Base-by-base conservation (phyloP, 1,140 invertebrate genomes). In the Aphelenchoides avenae region DNA sequence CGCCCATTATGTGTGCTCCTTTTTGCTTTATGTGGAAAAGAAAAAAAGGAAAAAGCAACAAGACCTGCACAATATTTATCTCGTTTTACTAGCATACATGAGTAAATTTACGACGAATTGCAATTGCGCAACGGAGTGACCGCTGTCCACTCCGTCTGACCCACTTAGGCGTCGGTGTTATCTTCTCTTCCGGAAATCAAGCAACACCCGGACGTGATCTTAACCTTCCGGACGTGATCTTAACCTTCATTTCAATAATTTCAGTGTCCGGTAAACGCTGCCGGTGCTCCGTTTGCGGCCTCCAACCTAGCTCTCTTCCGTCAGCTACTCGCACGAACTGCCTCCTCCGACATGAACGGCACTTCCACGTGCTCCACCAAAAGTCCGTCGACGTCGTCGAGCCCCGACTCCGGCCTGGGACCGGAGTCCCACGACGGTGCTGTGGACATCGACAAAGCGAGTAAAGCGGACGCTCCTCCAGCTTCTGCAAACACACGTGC, bases 331-430 rank as follows among this genome's bases (percentile, higher is more conserved):
- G 39, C 3, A 18, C 20, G 39, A 41, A 18, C 39, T 22, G 18
- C 39, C 39, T 41, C 4, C 39, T 22, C 7, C 18, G 39, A 41
- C 7, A 41, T 3, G 26, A 41, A 41, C 7, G 20, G 39, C 3
- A 41, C 39, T 22, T 41, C 27, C 27, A 24, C 39, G 4, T 7
- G 39, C 39, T 26, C 24, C 3, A n/a, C n/a, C 5, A 46, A 46
- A 26, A 46, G 26, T n/a, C 43, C 43, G 13, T 46, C 43, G n/a
- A 46, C 43, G 5, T 20, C 43, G 13, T 46, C 43, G 3, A 46
- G 43, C n/a, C 43, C 43, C 4, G 43, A 46, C 24, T 46, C 43
- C 15, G 43, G 43, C 4, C n/a, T 46, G 5, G 43, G 43, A 4
- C 15, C 43, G 29, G 43, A 46, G 13, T 36, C 34, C 11, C 34